Evolutionary conservation across 2,888 invertebrate species (phyloP), one percentile per base, ranked within the genome.

Genomic region (Sesamia inferens): DNA sequence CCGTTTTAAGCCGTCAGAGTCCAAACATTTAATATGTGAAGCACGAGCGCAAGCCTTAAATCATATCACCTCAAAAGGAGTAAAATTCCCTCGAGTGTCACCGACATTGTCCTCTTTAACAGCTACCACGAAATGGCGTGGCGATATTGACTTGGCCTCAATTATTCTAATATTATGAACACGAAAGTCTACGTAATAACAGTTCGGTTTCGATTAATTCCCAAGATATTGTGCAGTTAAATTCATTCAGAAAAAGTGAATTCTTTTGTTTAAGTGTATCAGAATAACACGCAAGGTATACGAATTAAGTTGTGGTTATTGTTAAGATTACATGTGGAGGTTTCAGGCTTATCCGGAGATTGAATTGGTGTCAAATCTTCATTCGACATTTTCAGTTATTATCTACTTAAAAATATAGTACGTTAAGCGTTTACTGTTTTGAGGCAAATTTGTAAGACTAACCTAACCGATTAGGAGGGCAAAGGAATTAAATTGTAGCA

Each of bases 81-180:
- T 87, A 88, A 88, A 88, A 88, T 81, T 88, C 92, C 92, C 91
- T 79, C 74, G 90, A 87, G 91, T 83, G 76, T 68, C 76, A 73
- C 65, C 83, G 89, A 87, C 90, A 88, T 86, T 90, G 92, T 81
- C 89, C 91, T 83, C 89, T 78, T 89, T 92, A 84, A 16, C 78
- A 59, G 68, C 63, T 68, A 63, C 61, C 48, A 64, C 51, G 71
- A 42, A 67, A 80, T 83, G 78, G 82, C 79, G 80, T 83, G 77
- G 77, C 78, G 73, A 76, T 83, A 85, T 75, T 67, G 48, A 79
- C 84, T 79, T 84, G 84, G 70, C 87, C 87, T 81, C 79, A 84
- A 84, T 86, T 31, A 67, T 13, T 70, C n/a, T 59, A 72, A 84
- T 71, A 80, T 62, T 71, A 74, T 61, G 63, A 80, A 74, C 84